Evolutionary conservation across 2,113 vertebrate genomes (phyloP).

Genomic region (Laticauda colubrina): DNA sequence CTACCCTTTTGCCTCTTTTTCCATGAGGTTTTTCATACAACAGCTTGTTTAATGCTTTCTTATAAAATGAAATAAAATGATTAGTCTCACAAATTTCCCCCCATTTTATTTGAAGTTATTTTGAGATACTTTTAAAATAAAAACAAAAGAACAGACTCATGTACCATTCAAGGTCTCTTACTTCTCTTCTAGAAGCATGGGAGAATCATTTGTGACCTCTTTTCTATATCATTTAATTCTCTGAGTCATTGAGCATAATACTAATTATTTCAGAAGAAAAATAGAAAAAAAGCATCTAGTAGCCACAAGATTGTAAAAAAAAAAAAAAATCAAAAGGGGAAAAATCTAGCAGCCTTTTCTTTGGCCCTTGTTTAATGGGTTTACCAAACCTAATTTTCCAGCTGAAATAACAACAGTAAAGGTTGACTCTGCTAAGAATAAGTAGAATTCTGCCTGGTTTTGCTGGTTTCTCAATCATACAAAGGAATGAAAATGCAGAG

Average conservation of each 20-base stretch:
- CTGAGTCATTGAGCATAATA: constrained; percentile 1
- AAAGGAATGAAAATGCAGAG: constrained; percentile 29
- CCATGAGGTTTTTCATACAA: constrained; percentile 38
- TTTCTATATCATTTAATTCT: constrained; percentile 9
- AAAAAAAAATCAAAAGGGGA: background rate
- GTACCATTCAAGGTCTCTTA: background rate
- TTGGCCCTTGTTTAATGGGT: constrained; percentile 31
- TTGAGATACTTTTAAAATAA: constrained; percentile 43
- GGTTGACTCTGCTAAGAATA: constrained; percentile 42
- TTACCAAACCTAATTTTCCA: constrained; percentile 40
- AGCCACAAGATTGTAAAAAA: constrained; percentile 31
- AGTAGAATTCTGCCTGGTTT: constrained; percentile 37
- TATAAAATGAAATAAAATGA: constrained; percentile 48
- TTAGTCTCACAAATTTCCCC: constrained; percentile 12
- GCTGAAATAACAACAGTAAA: constrained; percentile 34
- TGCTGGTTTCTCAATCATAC: constrained; percentile 22
- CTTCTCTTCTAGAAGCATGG: background rate
- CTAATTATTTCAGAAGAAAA: constrained; percentile 33
- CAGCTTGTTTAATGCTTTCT: constrained; percentile 42
- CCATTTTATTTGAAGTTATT: constrained; percentile 46
- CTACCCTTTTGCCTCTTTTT: background rate
- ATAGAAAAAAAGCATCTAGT: background rate
- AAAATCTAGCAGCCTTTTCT: background rate
- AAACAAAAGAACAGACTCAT: background rate
- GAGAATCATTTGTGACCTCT: background rate